phyloP scores from a whole-genome alignment of 2,797 vertebrate genomes.

The Oryzias sinensis region DNA sequence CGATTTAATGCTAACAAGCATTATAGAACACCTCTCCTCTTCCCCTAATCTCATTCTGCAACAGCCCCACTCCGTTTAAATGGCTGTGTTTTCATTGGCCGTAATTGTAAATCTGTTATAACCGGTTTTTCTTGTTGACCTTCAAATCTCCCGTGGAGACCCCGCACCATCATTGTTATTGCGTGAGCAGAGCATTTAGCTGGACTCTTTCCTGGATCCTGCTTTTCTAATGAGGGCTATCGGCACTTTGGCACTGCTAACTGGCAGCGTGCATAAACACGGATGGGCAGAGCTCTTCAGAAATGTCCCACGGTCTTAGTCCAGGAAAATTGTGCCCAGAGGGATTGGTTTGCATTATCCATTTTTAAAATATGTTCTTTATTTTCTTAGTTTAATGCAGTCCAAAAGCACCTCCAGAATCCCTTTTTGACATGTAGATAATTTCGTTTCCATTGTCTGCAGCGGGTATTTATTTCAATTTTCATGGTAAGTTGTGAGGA shows the following conservation, averaged over 20 bases:
- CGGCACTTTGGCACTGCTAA: slow-evolving; percentile 73
- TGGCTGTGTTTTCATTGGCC: slow-evolving; percentile 29
- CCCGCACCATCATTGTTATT: slow-evolving; percentile 53
- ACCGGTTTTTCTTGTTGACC: slow-evolving; percentile 67
- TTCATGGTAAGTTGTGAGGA: slow-evolving; percentile 45
- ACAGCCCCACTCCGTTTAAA: slow-evolving; percentile 43
- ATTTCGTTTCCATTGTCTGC: slow-evolving; percentile 50
- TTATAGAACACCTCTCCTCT: slow-evolving; percentile 37
- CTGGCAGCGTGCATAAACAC: slow-evolving; percentile 70
- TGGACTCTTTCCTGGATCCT: slow-evolving; percentile 75
- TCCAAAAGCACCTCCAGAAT: slow-evolving; percentile 59
- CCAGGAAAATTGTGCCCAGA: slow-evolving; percentile 66
- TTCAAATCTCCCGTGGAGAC: slow-evolving; percentile 65
- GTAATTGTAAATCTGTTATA: slow-evolving; percentile 49
- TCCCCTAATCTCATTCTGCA: slow-evolving; percentile 36
- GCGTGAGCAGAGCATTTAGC: slow-evolving; percentile 58
- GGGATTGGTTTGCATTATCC: slow-evolving; percentile 70
- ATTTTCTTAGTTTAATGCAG: slow-evolving; percentile 70
- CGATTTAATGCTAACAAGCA: slow-evolving; percentile 64
- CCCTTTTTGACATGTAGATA: slow-evolving; percentile 55
- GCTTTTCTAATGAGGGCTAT: slow-evolving; percentile 78
- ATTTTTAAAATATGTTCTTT: slow-evolving; percentile 73
- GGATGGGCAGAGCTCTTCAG: slow-evolving; percentile 62
- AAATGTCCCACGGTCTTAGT: slow-evolving; percentile 64
- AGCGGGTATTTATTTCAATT: slow-evolving; percentile 39